A percentile compares a stretch with the other conserved stretches of the same genome.
phyloP scores from a whole-genome alignment of 2,113 vertebrate species.

The Cyanoliseus patagonus region DNA sequence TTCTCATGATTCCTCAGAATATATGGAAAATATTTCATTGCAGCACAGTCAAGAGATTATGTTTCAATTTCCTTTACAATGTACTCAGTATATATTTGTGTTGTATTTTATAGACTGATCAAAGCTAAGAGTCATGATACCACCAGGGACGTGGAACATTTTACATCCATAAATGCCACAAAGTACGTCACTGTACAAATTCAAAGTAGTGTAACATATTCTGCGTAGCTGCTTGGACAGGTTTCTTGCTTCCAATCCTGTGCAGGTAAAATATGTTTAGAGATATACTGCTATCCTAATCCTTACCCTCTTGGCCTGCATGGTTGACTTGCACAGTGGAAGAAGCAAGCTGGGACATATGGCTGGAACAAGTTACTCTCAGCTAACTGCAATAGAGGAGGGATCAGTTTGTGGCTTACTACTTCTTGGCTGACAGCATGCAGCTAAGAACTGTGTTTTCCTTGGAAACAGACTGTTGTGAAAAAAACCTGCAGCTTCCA shows the following conservation, averaged over 20 bases:
- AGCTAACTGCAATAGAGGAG: neutral
- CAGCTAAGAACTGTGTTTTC: neutral
- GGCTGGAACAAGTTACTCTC: neutral
- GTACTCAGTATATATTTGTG: slow-evolving; percentile 13
- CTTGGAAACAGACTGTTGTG: neutral
- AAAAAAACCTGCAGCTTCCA: neutral
- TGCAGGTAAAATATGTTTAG: neutral
- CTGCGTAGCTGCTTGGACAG: neutral
- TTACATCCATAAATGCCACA: neutral
- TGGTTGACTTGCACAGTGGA: neutral
- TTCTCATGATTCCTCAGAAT: neutral
- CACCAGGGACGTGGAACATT: neutral
- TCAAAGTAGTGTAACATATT: neutral
- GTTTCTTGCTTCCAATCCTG: neutral
- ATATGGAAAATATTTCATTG: slow-evolving; percentile 32
- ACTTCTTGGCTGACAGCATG: neutral
- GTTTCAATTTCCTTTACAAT: slow-evolving; percentile 16
- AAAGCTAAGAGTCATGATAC: slow-evolving; percentile 9
- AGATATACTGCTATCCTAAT: neutral
- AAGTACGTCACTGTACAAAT: neutral
- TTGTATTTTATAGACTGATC: slow-evolving; percentile 16
- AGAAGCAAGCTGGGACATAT: neutral
- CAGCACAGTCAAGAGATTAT: neutral
- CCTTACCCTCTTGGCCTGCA: neutral
- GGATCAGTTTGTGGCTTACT: neutral